These are phyloP conservation scores for Caenorhabditis inopinata DNA, from an alignment of 1,140 invertebrate species.

Conservation along the genomic window DNA sequence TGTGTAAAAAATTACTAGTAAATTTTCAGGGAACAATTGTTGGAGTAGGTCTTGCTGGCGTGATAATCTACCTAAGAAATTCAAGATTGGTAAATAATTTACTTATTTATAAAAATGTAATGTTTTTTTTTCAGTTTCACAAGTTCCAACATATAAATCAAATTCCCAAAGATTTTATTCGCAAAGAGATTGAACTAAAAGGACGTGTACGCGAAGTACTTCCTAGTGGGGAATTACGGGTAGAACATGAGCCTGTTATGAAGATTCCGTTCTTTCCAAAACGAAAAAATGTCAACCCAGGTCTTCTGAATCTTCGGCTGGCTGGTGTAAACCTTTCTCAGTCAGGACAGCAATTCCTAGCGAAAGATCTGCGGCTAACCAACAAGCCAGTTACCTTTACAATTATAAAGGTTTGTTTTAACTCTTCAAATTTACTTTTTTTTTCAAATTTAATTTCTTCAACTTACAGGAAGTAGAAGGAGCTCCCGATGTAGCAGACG, in stretches of 20 bases:
- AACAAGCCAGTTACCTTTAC: constrained; percentile 57
- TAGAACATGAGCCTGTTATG: constrained; percentile 60
- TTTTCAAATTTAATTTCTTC: too few relatives aligned
- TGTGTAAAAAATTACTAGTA: too few relatives aligned
- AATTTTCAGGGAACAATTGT: constrained; percentile 59
- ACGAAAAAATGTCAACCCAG: constrained; percentile 33
- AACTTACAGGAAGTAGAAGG: constrained; percentile 22
- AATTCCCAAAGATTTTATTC: constrained; percentile 62
- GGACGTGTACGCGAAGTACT: constrained; percentile 56
- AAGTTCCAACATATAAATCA: constrained; percentile 60
- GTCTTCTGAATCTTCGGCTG: constrained; percentile 58
- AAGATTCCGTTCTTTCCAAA: constrained; percentile 51
- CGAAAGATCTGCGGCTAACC: constrained; percentile 58
- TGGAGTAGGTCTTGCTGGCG: constrained; percentile 54
- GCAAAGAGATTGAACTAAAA: constrained; percentile 59
- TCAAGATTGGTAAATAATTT: constrained; percentile 53
- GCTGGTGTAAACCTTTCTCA: constrained; percentile 62
- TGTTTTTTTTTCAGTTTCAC: constrained; percentile 51
- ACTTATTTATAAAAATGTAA: neutral
- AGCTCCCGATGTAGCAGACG: constrained; percentile 37
- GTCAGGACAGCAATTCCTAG: constrained; percentile 55
- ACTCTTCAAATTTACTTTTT: neutral
- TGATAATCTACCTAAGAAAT: constrained; percentile 53
- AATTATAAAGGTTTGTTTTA: constrained; percentile 56
- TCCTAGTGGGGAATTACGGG: constrained; percentile 52